Percentiles rank a stretch among this genome's conserved stretches.
Conservation (phyloP, 2,888 invertebrate species). For the Platycnemis pennipes region DNA sequence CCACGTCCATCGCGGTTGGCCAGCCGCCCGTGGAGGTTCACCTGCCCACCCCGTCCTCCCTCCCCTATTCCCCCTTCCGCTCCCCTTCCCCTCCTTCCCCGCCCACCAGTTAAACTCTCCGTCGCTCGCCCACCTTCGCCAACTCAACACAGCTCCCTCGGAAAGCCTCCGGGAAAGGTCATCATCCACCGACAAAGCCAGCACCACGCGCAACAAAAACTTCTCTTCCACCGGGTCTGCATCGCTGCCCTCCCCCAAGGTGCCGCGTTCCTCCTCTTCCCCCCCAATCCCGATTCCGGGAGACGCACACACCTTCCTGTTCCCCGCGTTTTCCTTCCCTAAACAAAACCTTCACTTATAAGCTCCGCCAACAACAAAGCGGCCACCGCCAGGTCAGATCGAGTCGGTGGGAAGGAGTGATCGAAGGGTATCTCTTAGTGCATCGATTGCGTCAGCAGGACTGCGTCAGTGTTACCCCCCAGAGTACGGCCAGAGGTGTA, state of each 20-base stretch:
- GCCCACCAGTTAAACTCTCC: constrained; percentile 32
- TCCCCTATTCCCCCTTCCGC: not conserved
- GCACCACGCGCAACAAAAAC: not conserved
- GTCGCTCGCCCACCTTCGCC: constrained; percentile 51
- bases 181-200: not conserved
- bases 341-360: not conserved
- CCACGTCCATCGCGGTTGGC: constrained; percentile 52
- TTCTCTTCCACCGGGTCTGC: not conserved
- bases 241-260: too few relatives aligned
- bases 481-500: not conserved
- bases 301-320: not conserved
- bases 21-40: constrained; percentile 62
- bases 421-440: not conserved
- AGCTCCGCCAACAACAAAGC: not conserved
- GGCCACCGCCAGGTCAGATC: not conserved
- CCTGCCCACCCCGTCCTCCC: constrained; percentile 34
- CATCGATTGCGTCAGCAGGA: not conserved
- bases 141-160: constrained; percentile 65
- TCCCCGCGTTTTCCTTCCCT: not conserved
- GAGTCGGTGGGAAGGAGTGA: not conserved
- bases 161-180: constrained; percentile 62
- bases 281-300: not conserved
- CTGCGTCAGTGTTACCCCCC: too few relatives aligned
- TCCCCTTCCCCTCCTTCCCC: not conserved
- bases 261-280: not conserved